A percentile compares a stretch with the other conserved stretches of the same genome.
Evolutionary conservation across 2,888 invertebrate species (phyloP).

Genomic region (Dione vanillae): DNA sequence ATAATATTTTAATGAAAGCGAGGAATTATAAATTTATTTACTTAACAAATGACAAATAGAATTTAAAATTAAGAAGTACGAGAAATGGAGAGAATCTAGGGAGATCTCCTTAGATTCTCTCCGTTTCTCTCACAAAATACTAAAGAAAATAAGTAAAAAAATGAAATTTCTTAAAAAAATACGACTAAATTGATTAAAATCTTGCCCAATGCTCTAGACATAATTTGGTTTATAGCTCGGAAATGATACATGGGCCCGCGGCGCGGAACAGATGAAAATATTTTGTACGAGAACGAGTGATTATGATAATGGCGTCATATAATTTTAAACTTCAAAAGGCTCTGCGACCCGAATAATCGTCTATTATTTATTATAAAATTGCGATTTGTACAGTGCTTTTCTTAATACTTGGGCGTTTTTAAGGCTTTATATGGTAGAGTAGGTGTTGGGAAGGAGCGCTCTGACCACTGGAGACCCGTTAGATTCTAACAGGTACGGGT

Average conservation of each 20-base stretch:
- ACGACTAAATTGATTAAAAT: slow-evolving; percentile 46
- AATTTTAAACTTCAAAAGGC: slow-evolving; percentile 42
- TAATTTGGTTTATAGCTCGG: slow-evolving; percentile 47
- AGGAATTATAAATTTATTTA: too few relatives aligned
- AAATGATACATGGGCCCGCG: slow-evolving; percentile 45
- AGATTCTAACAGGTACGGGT: too few relatives aligned
- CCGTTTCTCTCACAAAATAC: not conserved
- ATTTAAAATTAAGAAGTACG: too few relatives aligned
- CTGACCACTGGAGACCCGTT: too few relatives aligned
- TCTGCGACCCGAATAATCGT: slow-evolving; percentile 37
- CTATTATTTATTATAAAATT: slow-evolving; percentile 17
- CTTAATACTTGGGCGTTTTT: not conserved
- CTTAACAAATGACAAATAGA: too few relatives aligned
- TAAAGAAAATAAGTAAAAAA: not conserved
- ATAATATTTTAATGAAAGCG: too few relatives aligned
- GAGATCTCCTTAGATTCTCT: not conserved
- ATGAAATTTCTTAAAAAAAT: not conserved
- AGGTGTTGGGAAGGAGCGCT: too few relatives aligned
- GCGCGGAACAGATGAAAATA: slow-evolving; percentile 40
- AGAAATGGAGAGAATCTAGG: too few relatives aligned
- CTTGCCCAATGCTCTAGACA: slow-evolving; percentile 43
- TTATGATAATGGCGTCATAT: slow-evolving; percentile 37
- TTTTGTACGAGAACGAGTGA: slow-evolving; percentile 38
- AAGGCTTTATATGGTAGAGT: not conserved
- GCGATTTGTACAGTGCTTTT: not conserved